Percentiles rank a stretch among this genome's conserved stretches.
Evolutionary conservation across 2,113 vertebrate genomes (phyloP).

Genomic region (Benitochromis conjunctus): DNA sequence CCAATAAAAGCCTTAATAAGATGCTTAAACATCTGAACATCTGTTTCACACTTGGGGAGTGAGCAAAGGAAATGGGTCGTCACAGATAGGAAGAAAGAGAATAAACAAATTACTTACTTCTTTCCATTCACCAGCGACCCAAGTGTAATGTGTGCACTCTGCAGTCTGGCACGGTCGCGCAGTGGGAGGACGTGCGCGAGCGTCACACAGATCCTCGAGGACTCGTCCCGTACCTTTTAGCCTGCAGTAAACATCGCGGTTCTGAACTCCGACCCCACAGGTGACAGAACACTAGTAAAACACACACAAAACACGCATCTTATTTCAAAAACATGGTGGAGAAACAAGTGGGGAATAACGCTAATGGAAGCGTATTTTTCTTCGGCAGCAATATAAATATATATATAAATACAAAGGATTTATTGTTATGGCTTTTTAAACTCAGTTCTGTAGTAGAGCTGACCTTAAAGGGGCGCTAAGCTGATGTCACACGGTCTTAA

Average conservation of each 20-base stretch:
- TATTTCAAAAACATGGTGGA: not conserved
- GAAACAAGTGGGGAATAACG: not conserved
- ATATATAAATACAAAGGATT: not conserved
- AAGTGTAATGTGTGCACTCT: conserved; percentile 73
- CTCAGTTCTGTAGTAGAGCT: not conserved
- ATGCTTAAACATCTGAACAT: conserved; percentile 18
- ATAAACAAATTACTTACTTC: conserved; percentile 71
- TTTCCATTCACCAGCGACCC: conserved; percentile 77
- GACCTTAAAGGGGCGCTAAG: not conserved
- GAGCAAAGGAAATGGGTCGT: not conserved
- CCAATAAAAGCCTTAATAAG: conserved; percentile 44
- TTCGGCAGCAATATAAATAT: not conserved
- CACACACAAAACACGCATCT: not conserved
- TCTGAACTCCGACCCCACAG: conserved; percentile 83
- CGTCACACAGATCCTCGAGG: conserved; percentile 69
- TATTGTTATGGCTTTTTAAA: not conserved
- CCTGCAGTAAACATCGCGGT: conserved; percentile 82
- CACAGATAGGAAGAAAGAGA: not conserved
- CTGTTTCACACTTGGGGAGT: not conserved
- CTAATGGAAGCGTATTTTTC: not conserved
- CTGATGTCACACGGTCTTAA: not conserved
- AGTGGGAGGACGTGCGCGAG: conserved; percentile 37
- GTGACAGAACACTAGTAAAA: conserved; percentile 82
- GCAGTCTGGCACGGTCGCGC: conserved; percentile 67
- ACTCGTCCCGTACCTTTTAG: conserved; percentile 74